A percentile compares a stretch with the other conserved stretches of the same genome.
Conservation (phyloP, 1,140 invertebrate species). For the Hyles euphorbiae region DNA sequence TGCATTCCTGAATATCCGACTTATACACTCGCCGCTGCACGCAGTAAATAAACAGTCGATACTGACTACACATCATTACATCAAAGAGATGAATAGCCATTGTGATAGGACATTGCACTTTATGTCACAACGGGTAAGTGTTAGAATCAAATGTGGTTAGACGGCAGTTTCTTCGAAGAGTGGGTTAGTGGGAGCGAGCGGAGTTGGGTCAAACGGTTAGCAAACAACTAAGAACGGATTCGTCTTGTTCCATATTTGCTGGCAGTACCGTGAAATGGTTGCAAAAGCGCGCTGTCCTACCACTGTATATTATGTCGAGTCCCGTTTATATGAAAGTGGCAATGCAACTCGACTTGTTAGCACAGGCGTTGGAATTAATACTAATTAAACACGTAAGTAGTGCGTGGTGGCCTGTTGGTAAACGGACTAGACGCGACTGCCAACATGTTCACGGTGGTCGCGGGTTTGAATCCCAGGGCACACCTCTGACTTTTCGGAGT, state of each 20-base stretch:
- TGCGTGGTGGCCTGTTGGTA: too few species aligned
- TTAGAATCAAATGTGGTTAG: conserved; percentile 27
- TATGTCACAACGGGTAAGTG: conserved; percentile 29
- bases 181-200: conserved; percentile 65
- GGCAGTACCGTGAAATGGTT: conserved; percentile 50
- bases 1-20: conserved; percentile 27
- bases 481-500: too few species aligned
- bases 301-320: conserved; percentile 37
- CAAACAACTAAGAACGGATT: conserved; percentile 55
- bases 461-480: too few species aligned
- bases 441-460: too few species aligned
- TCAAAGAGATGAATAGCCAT: conserved; percentile 48
- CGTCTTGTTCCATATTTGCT: conserved; percentile 50
- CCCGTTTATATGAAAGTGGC: conserved; percentile 40
- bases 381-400: too few species aligned
- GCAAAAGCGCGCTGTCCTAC: conserved; percentile 44
- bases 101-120: conserved; percentile 41
- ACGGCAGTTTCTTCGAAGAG: conserved; percentile 42
- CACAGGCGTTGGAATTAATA: not conserved
- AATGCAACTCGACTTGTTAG: not conserved
- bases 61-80: conserved; percentile 64
- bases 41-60: conserved; percentile 71
- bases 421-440: too few species aligned
- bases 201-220: conserved; percentile 61
- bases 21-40: conserved; percentile 21